Base-by-base conservation (phyloP, 2,888 invertebrate genomes). In the Trissolcus japonicus region DNA sequence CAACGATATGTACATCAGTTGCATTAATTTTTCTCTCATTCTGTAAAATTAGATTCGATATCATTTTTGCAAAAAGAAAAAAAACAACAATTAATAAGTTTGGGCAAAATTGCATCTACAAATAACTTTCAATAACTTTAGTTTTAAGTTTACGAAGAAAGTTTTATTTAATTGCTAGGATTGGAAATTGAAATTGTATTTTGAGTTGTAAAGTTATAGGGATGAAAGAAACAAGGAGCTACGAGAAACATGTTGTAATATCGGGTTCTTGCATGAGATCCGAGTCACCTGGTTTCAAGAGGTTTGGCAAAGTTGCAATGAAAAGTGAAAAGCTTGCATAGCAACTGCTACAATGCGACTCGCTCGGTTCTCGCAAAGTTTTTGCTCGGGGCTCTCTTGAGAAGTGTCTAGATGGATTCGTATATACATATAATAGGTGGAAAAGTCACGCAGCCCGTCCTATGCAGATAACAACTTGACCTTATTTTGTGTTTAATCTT, bases 341-440 rank as follows among this genome's bases (percentile, higher is more conserved):
- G 77, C 77, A 77, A 77, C 77, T 67, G 72, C 59, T 54, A 59
- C 72, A 77, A 73, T 68, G 43, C 9, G 65, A 60, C 29, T 35
- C 50, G 59, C 51, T 19, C 51, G 13, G 40, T 43, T 61, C 61
- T 67, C 57, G 11, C 66, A 40, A 25, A 74, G 66, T 76, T 76
- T 71, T 61, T 71, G 76, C 76, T 76, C 41, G 67, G 67, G 76
- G 63, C 72, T 59, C 72, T 76, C 59, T 35, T 72, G 63, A 72
- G 69, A 73, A 73, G 73, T 65, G 73, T 73, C 69, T 77, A 59
- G 77, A 77, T 77, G 72, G 55, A 77, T 68, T 73, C 72, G 68
- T 53, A 68, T 68, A 53, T 63, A 73, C 63, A 53, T 63, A 63
- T 67, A 77, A 72, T 63, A 68, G 72, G 63, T 63, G 41, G 35